Conservation (phyloP, 2,113 vertebrate species). For the Pseudorhombus dupliciocellatus region DNA sequence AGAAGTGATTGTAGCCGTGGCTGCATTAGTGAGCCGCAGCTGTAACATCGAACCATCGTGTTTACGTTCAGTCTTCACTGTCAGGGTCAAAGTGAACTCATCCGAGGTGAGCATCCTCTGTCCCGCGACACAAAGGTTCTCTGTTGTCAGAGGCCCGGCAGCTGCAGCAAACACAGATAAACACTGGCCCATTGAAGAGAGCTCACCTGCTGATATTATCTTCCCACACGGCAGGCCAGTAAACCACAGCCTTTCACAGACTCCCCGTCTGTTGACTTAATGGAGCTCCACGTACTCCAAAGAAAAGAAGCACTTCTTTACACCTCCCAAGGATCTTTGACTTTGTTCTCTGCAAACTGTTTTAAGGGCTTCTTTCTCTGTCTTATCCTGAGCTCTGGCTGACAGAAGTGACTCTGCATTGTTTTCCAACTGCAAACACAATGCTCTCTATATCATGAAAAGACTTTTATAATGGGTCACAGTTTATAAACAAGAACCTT, state of each 20-base stretch:
- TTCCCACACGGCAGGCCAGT: constrained; percentile 66
- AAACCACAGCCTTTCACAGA: constrained; percentile 75
- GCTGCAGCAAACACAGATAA: constrained; percentile 80
- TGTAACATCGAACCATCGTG: neutral
- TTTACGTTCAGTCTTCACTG: constrained; percentile 31
- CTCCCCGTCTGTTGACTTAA: constrained; percentile 66
- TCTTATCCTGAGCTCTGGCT: constrained; percentile 12
- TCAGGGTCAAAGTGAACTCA: constrained; percentile 55
- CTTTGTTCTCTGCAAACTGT: constrained; percentile 24
- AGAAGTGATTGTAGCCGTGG: neutral
- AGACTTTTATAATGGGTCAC: neutral
- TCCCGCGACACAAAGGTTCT: constrained; percentile 45
- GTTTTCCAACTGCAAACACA: neutral
- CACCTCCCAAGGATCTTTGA: constrained; percentile 43
- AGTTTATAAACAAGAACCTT: too few species aligned
- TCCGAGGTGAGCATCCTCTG: constrained; percentile 60
- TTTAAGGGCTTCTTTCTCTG: constrained; percentile 7
- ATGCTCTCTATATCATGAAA: neutral
- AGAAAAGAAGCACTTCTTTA: constrained; percentile 60
- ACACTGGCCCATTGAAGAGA: constrained; percentile 70
- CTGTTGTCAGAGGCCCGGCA: constrained; percentile 71
- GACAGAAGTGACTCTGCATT: neutral
- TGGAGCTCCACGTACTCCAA: constrained; percentile 58
- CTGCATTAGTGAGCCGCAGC: neutral
- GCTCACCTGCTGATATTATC: constrained; percentile 85